Conservation (phyloP, 2,888 invertebrate species). For the Eumacrocentrus americanus region DNA sequence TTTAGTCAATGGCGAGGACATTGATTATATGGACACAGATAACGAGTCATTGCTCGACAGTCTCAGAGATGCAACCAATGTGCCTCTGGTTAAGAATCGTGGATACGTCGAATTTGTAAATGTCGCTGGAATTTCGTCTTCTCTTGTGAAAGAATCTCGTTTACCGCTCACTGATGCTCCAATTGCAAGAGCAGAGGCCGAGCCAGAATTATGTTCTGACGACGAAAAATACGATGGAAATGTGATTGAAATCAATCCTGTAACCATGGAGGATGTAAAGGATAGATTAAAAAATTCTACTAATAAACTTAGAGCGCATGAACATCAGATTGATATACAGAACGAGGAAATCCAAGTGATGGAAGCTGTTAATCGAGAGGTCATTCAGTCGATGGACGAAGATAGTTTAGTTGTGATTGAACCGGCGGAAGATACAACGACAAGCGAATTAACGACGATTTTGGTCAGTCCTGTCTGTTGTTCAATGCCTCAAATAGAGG, state of each 20-base stretch:
- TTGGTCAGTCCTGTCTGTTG: slow-evolving; percentile 62
- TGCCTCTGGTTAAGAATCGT: slow-evolving; percentile 66
- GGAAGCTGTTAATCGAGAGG: slow-evolving; percentile 56
- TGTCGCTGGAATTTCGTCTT: slow-evolving; percentile 43
- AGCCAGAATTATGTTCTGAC: slow-evolving; percentile 52
- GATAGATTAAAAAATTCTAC: slow-evolving; percentile 46
- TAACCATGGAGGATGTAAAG: slow-evolving; percentile 55
- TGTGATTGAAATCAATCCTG: slow-evolving; percentile 55
- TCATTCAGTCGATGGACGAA: slow-evolving; percentile 63
- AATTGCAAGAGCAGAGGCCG: slow-evolving; percentile 53
- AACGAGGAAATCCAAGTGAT: slow-evolving; percentile 60
- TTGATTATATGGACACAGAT: slow-evolving; percentile 87
- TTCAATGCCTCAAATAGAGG: slow-evolving; percentile 46
- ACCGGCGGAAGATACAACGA: slow-evolving; percentile 68
- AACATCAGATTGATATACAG: not conserved
- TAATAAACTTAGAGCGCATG: slow-evolving; percentile 15
- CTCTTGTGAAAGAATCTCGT: slow-evolving; percentile 18
- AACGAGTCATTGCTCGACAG: slow-evolving; percentile 79
- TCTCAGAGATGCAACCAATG: slow-evolving; percentile 64
- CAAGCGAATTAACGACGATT: slow-evolving; percentile 64
- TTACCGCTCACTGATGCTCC: slow-evolving; percentile 43
- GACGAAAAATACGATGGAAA: slow-evolving; percentile 47
- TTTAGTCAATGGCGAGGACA: slow-evolving; percentile 70
- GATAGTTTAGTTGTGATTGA: slow-evolving; percentile 67
- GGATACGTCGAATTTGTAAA: slow-evolving; percentile 74